phyloP scores from a whole-genome alignment of 2,797 vertebrate species.

The Labroides dimidiatus region DNA sequence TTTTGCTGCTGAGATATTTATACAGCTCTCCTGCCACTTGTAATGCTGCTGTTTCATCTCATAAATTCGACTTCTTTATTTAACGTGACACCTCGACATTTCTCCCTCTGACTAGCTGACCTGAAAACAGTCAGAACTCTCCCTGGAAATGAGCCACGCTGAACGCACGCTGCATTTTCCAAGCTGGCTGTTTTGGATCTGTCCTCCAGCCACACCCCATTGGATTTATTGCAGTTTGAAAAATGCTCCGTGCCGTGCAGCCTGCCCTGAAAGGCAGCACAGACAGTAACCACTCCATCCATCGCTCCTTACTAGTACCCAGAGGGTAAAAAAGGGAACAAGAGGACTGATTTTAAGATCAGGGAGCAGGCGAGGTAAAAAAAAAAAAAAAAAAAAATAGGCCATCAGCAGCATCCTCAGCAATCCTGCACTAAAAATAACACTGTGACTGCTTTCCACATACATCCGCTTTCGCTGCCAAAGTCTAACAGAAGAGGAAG shows the following conservation, averaged over 20 bases:
- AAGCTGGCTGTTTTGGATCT: conserved; percentile 32
- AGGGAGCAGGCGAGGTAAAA: conserved; percentile 53
- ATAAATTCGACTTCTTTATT: conserved; percentile 5
- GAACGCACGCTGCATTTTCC: neutral
- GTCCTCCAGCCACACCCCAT: conserved; percentile 7
- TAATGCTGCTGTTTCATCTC: neutral
- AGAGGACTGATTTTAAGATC: conserved; percentile 48
- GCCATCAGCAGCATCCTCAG: conserved; percentile 55
- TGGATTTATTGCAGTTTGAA: conserved; percentile 22
- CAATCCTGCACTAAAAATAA: conserved; percentile 65
- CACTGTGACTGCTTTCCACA: conserved; percentile 40
- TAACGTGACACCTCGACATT: neutral
- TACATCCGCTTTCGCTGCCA: conserved; percentile 60
- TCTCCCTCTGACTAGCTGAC: conserved; percentile 22
- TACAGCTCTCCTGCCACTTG: neutral
- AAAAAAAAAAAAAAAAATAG: no score
- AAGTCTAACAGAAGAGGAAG: conserved; percentile 61
- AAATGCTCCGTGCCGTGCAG: conserved; percentile 7
- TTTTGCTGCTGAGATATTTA: neutral
- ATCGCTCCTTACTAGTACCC: conserved; percentile 4
- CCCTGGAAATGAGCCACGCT: conserved; percentile 16
- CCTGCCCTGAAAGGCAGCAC: conserved; percentile 22
- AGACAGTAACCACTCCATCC: conserved; percentile 18
- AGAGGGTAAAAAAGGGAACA: conserved; percentile 23
- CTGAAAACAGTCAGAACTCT: conserved; percentile 18